Evolutionary conservation across 2,113 vertebrate species (phyloP).

Genomic region (Lophius piscatorius): DNA sequence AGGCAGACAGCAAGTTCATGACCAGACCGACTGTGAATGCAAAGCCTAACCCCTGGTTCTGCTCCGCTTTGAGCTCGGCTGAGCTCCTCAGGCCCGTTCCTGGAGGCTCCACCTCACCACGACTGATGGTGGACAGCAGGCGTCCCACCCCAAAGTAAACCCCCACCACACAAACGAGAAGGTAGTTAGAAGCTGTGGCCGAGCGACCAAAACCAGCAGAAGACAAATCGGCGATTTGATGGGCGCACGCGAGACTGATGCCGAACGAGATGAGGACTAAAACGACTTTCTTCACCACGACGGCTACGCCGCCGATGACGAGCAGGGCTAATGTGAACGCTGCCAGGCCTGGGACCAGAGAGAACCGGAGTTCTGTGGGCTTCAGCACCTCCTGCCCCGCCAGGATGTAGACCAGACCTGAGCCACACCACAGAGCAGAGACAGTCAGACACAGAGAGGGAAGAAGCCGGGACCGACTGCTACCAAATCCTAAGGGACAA

Average conservation of each 20-base stretch:
- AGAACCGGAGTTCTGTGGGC: conserved; percentile 38
- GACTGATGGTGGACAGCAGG: conserved; percentile 72
- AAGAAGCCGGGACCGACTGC: conserved; percentile 75
- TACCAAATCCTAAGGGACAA: conserved; percentile 75
- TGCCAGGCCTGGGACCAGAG: conserved; percentile 84
- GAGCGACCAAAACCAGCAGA: conserved; percentile 75
- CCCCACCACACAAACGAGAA: conserved; percentile 79
- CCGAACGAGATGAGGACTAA: conserved; percentile 75
- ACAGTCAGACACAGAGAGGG: conserved; percentile 82
- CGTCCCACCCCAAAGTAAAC: conserved; percentile 83
- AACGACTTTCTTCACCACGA: conserved; percentile 72
- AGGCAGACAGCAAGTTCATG: conserved; percentile 85
- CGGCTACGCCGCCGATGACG: conserved; percentile 72
- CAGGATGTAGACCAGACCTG: conserved; percentile 83
- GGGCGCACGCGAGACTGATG: conserved; percentile 82
- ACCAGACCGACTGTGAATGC: conserved; percentile 68
- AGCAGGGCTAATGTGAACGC: conserved; percentile 81
- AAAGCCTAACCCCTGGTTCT: conserved; percentile 34
- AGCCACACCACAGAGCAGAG: conserved; percentile 84
- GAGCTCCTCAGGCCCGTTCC: conserved; percentile 67
- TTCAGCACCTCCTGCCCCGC: conserved; percentile 73
- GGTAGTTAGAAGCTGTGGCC: conserved; percentile 83
- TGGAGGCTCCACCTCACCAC: conserved; percentile 68
- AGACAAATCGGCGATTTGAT: conserved; percentile 80
- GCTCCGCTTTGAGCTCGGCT: conserved; percentile 8